Evolutionary conservation across 2,113 vertebrate genomes (phyloP), one percentile per base, ranked within the genome.

Genomic region (Neopipo cinnamomea): DNA sequence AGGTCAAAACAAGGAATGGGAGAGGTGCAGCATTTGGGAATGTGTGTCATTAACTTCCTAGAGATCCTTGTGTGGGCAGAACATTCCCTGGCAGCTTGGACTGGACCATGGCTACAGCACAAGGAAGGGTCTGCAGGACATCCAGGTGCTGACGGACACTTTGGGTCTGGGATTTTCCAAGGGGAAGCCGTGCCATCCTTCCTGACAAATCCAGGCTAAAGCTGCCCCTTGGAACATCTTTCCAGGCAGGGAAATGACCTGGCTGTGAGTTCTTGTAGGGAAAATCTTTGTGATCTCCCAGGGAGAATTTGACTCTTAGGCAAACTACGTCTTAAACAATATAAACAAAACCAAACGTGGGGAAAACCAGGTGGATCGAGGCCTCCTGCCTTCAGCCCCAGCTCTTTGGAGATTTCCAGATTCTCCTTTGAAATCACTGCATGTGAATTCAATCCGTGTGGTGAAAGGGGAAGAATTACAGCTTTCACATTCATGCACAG

Each of bases 391-490:
- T 53, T 80, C 24, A 53, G 37, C 77, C 74, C 44, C 28, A 6
- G 67, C 22, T 95, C 97, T 96, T 95, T 30, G 74, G 94, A 96
- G 93, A 88, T 93, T 74, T 91, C 95, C 97, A 94, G 95, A 66
- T 97, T 74, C 97, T 96, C 93, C 89, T 94, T 94, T 95, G 96
- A 97, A 97, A 98, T 96, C 41, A 30, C 89, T 79, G 92, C 72
- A 92, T 93, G 93, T 37, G 96, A 97, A 98, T 93, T 95, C 42
- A 96, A 98, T 94, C 62, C 80, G 12, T 12, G 71, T 85, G 95
- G 81, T 97, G 97, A 97, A 97, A 98, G 96, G 53, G 35, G 84
- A 97, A 95, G 97, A 98, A 97, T 97, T 98, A 97, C 95, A 97
- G 95, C 94, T 91, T 97, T 97, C 95, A 88, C 95, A 94, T 97